Evolutionary conservation across 2,888 invertebrate species (phyloP), one percentile per base, ranked within the genome.

Genomic region (Coleophora deauratella): DNA sequence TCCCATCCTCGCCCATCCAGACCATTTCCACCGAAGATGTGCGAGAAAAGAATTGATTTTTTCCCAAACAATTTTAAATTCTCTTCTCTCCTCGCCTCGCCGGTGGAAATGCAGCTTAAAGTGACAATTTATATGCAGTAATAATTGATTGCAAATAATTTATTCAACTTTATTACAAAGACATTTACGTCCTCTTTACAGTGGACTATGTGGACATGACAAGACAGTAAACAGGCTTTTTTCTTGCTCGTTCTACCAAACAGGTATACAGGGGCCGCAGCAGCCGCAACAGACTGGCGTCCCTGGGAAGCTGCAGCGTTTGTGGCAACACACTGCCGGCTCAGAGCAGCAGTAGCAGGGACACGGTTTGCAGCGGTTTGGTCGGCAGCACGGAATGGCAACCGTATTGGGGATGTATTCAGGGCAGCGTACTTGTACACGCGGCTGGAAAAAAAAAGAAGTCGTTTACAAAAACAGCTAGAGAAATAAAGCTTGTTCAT

Each of bases 341-440:
- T 78, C 77, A 0, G 73, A 73, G 51, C 81, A 85, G 63, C 86
- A 84, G 66, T 87, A 88, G 58, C 87, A 86, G 6, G 88, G 80
- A 52, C 88, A 88, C 2, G 88, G 86, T 64, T 84, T 87, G 59
- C 86, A 87, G 48, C 87, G 71, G 51, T 80, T 79, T 1, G 85
- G 81, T 47, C 73, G 80, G 71, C 85, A 88, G 74, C 69, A 81
- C 45, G 76, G 88, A 54, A 86, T 88, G 46, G 78, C 88, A 51
- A 74, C 74, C 43, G 72, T 65, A 14, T 78, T 72, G 38, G 68
- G 69, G 8, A 73, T 27, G 1, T 58, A 1, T 59, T 31, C 13
- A 12, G 33, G 37, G 34, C 43, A 43, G 8, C 27, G 31, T 27
- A 37, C 35, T 3, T 11, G 33, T 13, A 28, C 40, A 9, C 15